Evolutionary conservation across 1,140 invertebrate genomes (phyloP), one percentile per base, ranked within the genome.

Genomic region (Gonatopus flavifemur): DNA sequence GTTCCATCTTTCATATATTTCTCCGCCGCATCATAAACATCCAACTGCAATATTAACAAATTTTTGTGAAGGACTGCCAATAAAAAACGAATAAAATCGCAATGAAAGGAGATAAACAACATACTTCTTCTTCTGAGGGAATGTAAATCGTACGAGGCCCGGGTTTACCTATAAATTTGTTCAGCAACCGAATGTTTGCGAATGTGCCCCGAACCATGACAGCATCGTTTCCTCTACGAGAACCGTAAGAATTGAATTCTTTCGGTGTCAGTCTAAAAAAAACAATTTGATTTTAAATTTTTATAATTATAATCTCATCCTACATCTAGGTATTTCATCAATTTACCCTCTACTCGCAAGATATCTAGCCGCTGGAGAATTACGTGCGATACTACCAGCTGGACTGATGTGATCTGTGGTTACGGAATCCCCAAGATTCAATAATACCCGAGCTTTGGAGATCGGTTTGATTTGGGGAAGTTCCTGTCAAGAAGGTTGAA

Each of bases 341-440:
- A 72, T 77, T 70, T 69, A 92, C 87, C 90, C 91, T 64, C 83
- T 82, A 39, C 79, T 77, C 0, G 87, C 84, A 1, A 96, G 79
- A 79, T 91, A 98, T 66, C 93, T 83, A 0, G 96, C 96, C 5
- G 96, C 96, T 0, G 96, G 88, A 50, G 93, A 96, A 73, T 91
- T 97, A 20, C 96, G 80, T 2, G 95, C 91, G 67, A 99, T 99
- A 25, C 93, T 96, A 8, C 97, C 96, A 43, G 97, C 97, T 1
- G 97, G 97, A 22, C 94, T 97, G 45, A 99, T 99, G 72, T 98
- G 97, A 80, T 99, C 97, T 0, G 96, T 98, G 3, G 95, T 98
- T 1, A 98, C 93, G 0, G 93, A 96, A 76, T 98, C 95, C 1
- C 94, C 93, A 38, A 98, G 81, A 64, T 91, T 86, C 2, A 98